These are phyloP conservation scores for Serripes groenlandicus DNA, from an alignment of 2,888 invertebrate genomes.

Conservation along the genomic window DNA sequence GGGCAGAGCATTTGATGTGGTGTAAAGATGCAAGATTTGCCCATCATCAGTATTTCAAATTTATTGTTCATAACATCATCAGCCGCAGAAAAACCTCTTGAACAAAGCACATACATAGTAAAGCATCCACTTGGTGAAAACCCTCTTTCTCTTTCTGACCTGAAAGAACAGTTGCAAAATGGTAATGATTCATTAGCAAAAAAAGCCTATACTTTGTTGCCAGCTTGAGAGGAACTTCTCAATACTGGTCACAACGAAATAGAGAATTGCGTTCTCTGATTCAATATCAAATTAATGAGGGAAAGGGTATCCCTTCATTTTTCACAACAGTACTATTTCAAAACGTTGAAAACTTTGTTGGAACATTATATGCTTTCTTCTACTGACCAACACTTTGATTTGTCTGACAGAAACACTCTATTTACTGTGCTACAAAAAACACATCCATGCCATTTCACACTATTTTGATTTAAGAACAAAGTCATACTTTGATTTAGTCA, in stretches of 20 bases:
- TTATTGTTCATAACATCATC: too few species aligned
- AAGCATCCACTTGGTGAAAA: constrained; percentile 66
- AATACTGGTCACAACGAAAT: constrained; percentile 9
- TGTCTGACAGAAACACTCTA: constrained; percentile 42
- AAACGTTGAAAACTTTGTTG: constrained; percentile 51
- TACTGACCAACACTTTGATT: constrained; percentile 43
- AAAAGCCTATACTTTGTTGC: constrained; percentile 29
- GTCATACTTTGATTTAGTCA: constrained; percentile 41
- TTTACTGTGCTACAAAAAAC: constrained; percentile 55
- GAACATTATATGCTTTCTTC: constrained; percentile 46
- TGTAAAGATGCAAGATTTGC: constrained; percentile 61
- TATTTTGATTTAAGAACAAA: constrained; percentile 20
- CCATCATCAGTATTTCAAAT: constrained; percentile 62
- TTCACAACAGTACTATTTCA: constrained; percentile 67
- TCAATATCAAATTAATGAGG: constrained; percentile 29
- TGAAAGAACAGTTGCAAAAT: constrained; percentile 52
- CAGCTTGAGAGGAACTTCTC: constrained; percentile 13
- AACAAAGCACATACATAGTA: constrained; percentile 61
- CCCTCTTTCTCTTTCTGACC: constrained; percentile 52
- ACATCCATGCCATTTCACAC: constrained; percentile 55
- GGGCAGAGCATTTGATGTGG: constrained; percentile 64
- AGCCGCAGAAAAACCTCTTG: too few species aligned
- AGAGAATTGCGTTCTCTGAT: constrained; percentile 9
- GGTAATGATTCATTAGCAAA: constrained; percentile 37
- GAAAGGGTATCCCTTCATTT: constrained; percentile 58